Conservation (phyloP, 2,113 vertebrate species). For the Gavia stellata region DNA sequence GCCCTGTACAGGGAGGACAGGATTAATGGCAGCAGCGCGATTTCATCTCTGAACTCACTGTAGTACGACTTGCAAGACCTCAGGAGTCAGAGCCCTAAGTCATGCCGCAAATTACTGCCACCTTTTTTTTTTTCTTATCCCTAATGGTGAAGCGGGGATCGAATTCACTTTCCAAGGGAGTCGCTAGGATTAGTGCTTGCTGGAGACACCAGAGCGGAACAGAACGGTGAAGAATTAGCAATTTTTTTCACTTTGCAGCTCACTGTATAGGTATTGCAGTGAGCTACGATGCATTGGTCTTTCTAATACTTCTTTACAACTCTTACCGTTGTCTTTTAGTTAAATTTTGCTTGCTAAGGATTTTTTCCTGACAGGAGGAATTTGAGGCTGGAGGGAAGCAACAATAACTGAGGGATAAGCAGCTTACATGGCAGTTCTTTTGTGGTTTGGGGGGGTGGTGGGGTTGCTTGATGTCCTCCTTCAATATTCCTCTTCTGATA, state of each 20-base stretch:
- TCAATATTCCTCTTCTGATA: background rate
- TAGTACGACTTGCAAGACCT: rapidly evolving
- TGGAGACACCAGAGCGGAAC: background rate
- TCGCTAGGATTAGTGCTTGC: background rate
- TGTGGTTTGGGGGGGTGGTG: background rate
- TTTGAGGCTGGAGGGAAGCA: conserved; percentile 34
- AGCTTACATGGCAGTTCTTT: background rate
- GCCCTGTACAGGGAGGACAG: rapidly evolving
- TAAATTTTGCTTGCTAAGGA: conserved; percentile 28
- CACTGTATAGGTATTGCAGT: background rate
- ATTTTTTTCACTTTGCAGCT: background rate
- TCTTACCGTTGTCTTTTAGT: conserved; percentile 16
- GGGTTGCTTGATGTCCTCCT: background rate
- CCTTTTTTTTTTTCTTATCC: background rate
- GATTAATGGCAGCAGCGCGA: background rate
- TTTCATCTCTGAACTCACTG: background rate
- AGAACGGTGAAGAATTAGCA: background rate
- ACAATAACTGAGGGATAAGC: background rate
- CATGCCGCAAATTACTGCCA: background rate
- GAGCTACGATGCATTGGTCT: background rate
- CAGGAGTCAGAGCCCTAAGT: background rate
- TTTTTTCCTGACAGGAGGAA: conserved; percentile 22
- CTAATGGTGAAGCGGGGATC: background rate
- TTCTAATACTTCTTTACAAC: conserved; percentile 4
- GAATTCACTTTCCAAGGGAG: background rate